Evolutionary conservation across 2,888 invertebrate species (phyloP), one percentile per base, ranked within the genome.

Genomic region (Rotaria magnacalcarata): DNA sequence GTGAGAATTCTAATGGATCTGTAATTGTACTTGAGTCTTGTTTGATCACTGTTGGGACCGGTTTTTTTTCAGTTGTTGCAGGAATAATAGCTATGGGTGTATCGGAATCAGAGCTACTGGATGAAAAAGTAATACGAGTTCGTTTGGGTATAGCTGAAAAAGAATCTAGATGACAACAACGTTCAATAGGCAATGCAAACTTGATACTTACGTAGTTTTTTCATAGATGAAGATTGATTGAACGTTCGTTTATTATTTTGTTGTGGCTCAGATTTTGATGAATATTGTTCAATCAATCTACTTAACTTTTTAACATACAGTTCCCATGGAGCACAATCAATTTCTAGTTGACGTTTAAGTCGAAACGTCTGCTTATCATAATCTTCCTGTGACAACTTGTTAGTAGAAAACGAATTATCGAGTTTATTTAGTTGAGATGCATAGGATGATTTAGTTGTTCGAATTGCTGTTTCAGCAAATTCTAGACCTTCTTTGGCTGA

Each of bases 401-500:
- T 14, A 80, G 1, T 43, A 47, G 2, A 19, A 43, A 80, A 47
- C 2, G 43, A 43, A n/a, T n/a, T 24, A n/a, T 47, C 80, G 10
- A 80, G 80, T 80, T 80, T 80, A 80, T 80, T 43, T 24, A 21
- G 43, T 47, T 80, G 43, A n/a, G 80, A 80, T 80, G 24, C 6
- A n/a, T 41, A 80, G 4, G 80, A 47, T 47, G n/a, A 7, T 47
- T 2, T 47, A 16, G 80, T 47, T 24, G 80, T 80, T 43, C n/a
- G 47, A 47, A 80, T 80, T 2, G 47, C 43, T 24, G 80, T 47
- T 47, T 80, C 21, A 80, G 80, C 80, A 47, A 80, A 80, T n/a
- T 80, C 47, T 47, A 80, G 19, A 24, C 80, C 80, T 24, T 80
- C 0, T 47, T 80, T 43, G 4, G 80, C 80, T 47, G 80, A 43